A percentile compares a stretch with the other conserved stretches of the same genome.
Evolutionary conservation across 30 jellyfish, hydroid and myxozoan species (phyloP).

Genomic region (Mastigias papua): DNA sequence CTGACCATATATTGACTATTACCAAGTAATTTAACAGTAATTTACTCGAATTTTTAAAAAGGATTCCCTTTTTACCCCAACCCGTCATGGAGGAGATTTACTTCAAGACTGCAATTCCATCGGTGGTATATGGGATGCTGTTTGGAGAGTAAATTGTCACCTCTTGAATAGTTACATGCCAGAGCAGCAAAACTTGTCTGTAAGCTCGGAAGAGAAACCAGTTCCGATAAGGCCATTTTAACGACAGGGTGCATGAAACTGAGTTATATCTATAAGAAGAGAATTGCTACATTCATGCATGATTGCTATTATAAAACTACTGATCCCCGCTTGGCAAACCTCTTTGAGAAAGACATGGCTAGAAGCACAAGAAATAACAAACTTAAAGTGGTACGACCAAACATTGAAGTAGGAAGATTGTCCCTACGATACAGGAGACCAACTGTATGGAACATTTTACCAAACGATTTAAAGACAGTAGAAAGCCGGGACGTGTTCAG

Average conservation of each 20-base stretch:
- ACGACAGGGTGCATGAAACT: conserved; percentile 5
- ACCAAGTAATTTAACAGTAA: no score
- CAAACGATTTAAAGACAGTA: not conserved
- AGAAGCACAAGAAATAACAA: conserved; percentile 10
- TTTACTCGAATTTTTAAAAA: no score
- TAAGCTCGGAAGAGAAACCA: conserved; percentile 15
- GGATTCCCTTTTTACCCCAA: no score
- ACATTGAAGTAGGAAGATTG: not conserved
- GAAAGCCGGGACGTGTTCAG: not conserved
- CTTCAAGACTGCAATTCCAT: no score
- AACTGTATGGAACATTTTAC: conserved; percentile 11
- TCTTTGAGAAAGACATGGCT: conserved; percentile 6
- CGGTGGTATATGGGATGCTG: no score
- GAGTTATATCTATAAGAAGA: conserved; percentile 8
- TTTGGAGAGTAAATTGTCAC: not conserved
- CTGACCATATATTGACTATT: no score
- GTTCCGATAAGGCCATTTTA: conserved; percentile 6
- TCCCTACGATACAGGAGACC: conserved; percentile 14
- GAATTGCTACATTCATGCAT: conserved; percentile 14
- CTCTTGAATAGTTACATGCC: conserved; percentile 14
- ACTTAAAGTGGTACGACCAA: not conserved
- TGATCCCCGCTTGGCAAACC: conserved; percentile 15
- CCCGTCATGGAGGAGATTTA: no score
- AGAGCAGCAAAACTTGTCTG: conserved; percentile 34
- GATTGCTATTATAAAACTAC: not conserved